Conservation (phyloP, 2,888 invertebrate species). For the Azorinus chamasolen region DNA sequence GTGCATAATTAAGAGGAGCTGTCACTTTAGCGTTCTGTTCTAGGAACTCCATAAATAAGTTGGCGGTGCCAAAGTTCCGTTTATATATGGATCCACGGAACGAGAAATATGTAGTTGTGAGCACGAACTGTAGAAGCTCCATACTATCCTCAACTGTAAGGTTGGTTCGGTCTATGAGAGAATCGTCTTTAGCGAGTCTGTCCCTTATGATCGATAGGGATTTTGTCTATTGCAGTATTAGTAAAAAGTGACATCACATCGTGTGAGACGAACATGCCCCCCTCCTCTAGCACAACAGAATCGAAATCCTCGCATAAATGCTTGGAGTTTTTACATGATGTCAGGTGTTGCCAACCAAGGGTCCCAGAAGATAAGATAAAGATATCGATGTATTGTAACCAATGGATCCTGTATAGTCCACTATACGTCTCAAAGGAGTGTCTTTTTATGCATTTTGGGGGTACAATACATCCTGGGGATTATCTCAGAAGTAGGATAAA, state of each 20-base stretch:
- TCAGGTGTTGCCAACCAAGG: neutral
- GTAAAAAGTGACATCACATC: neutral
- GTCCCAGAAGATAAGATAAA: neutral
- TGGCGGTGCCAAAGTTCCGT: neutral
- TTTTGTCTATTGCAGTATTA: neutral
- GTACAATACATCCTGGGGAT: slow-evolving; percentile 1
- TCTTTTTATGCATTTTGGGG: neutral
- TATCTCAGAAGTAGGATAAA: neutral
- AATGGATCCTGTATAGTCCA: slow-evolving; percentile 2
- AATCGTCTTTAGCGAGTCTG: neutral
- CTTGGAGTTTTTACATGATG: slow-evolving; percentile 1
- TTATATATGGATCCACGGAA: neutral
- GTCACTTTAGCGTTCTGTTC: too few relatives aligned
- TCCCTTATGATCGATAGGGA: neutral
- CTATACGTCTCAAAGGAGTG: neutral
- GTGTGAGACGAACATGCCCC: neutral
- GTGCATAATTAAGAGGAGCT: too few relatives aligned
- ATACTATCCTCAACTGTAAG: neutral
- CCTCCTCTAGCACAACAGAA: neutral
- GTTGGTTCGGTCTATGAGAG: neutral
- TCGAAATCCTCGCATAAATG: neutral
- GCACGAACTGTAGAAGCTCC: neutral
- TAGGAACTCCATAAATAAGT: too few relatives aligned
- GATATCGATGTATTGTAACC: neutral
- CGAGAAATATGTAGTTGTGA: slow-evolving; percentile 1